Evolutionary conservation across 2,888 invertebrate species (phyloP), one percentile per base, ranked within the genome.

Genomic region (Cryptophagus acutangulus): DNA sequence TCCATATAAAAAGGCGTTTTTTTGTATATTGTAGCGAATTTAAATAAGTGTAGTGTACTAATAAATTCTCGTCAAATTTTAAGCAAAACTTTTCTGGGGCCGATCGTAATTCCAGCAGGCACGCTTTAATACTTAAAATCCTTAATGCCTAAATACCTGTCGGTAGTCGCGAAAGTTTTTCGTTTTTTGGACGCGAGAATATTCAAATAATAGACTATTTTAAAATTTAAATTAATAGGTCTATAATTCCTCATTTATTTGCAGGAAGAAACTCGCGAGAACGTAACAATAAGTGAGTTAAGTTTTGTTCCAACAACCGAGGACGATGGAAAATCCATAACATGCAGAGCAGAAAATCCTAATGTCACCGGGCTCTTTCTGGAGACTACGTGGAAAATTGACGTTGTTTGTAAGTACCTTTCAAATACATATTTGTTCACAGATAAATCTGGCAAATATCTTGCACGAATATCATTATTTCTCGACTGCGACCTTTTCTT

Each of bases 311-410:
- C 91, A 41, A 84, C 87, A 41, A 81, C 87, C 54, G 89, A 89
- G 64, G 91, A 92, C 72, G 87, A 91, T 73, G 88, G 87, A 57
- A 89, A 89, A 74, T 78, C 82, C 58, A 82, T 92, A 74, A 86
- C 84, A 45, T 92, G 92, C 72, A 79, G 89, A 61, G 87, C 90
- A 6, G 90, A 91, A 74, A 92, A 92, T 77, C 89, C 90, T 47
- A 87, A 87, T 75, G 87, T 89, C 58, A 87, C 86, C 47, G 82
- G 87, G 37, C 81, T 88, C 55, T 82, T 76, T 67, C 73, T 88
- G 57, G 91, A 91, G 71, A 84, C 87, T 55, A 81, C 85, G 38
- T 90, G 88, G 88, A 84, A 82, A 65, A 83, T 91, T 67, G 83
- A 84, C 72, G 89, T 92, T 60, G 89, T 90, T 55, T 91, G 91